Conservation (phyloP, 2,113 vertebrate genomes). For the Podarcis muralis region DNA sequence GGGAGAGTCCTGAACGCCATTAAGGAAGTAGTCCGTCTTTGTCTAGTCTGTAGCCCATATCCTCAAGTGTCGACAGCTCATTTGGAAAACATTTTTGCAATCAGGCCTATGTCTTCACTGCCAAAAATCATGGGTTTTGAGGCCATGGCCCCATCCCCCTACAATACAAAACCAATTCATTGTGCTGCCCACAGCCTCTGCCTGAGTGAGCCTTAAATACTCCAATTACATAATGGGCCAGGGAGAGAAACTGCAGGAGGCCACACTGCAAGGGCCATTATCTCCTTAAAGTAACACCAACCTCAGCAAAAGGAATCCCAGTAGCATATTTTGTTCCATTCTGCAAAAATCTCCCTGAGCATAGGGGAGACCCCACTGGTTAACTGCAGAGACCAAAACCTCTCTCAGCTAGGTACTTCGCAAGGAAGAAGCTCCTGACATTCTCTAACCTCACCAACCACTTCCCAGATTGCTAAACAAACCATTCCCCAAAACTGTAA, state of each 20-base stretch:
- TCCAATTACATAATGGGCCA: constrained; percentile 57
- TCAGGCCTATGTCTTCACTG: constrained; percentile 31
- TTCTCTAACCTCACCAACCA: background rate
- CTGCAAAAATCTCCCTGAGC: background rate
- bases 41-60: constrained; percentile 4
- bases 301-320: constrained; percentile 38
- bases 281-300: constrained; percentile 25
- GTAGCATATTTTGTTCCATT: background rate
- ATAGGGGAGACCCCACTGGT: background rate
- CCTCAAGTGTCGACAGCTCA: background rate
- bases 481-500: background rate
- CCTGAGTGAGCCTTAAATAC: constrained; percentile 42
- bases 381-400: constrained; percentile 18
- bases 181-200: constrained; percentile 40
- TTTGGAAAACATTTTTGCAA: constrained; percentile 2
- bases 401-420: constrained; percentile 9
- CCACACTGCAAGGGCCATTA: constrained; percentile 29
- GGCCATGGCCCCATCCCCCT: constrained; percentile 27
- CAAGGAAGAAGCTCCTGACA: background rate
- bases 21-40: constrained; percentile 27
- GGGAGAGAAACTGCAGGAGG: constrained; percentile 44
- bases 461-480: background rate
- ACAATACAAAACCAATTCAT: constrained; percentile 21
- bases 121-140: constrained; percentile 23
- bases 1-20: constrained; percentile 30